Percentiles rank a stretch among this genome's conserved stretches.
These are phyloP conservation scores for Phyto melanocephala DNA, from an alignment of 2,888 invertebrate species.

Conservation along the genomic window DNA sequence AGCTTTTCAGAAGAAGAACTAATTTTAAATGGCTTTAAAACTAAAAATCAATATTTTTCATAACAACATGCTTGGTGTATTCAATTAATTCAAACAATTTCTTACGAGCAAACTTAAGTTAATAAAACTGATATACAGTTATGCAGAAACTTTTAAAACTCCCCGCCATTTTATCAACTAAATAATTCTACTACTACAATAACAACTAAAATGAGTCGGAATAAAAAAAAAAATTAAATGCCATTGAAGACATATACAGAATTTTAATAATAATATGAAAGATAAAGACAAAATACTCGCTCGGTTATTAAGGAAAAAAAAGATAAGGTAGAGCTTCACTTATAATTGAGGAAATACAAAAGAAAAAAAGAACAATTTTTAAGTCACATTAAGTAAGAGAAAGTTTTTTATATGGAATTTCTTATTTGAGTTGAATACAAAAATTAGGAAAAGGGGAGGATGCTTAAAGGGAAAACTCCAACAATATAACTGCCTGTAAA, in stretches of 20 bases:
- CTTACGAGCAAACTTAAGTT: background rate
- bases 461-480: background rate
- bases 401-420: background rate
- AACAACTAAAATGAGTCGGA: background rate
- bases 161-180: background rate
- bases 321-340: conserved; percentile 1
- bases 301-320: background rate
- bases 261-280: background rate
- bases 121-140: background rate
- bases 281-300: background rate
- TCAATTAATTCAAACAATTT: conserved; percentile 10
- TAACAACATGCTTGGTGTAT: background rate
- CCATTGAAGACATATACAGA: background rate
- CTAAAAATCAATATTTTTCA: no score
- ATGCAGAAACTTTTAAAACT: background rate
- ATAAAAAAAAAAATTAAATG: background rate
- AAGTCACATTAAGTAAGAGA: background rate
- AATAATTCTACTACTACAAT: background rate
- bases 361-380: background rate
- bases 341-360: conserved; percentile 28
- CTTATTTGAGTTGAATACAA: background rate
- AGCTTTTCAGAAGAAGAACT: no score
- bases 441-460: background rate
- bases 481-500: background rate
- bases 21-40: no score